Evolutionary conservation across 1,140 invertebrate species (phyloP), one percentile per base, ranked within the genome.

Genomic region (Saccostrea echinata): DNA sequence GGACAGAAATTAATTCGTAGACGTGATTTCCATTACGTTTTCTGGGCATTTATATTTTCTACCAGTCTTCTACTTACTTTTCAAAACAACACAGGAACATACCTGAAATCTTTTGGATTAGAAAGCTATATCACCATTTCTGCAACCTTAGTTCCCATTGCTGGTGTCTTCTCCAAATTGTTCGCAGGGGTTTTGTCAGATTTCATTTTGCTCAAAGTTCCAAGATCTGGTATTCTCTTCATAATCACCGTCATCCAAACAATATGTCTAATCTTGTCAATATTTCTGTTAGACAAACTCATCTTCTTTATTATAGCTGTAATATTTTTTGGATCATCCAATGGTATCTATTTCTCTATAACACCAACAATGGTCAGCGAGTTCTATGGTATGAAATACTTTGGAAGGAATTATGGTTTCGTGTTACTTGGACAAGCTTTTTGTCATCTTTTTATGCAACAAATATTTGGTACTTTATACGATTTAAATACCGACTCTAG

Each of bases 361-460:
- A 93, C 93, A 12, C 93, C 93, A 0, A 92, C 92, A 12, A 93
- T 93, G 92, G 90, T 92, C 8, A 93, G 92, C 53, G 93, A 93
- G 68, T 91, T 92, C 85, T 93, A 92, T 71, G 93, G 93, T 18
- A 89, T 92, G 87, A 90, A 91, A 57, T 92, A 92, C 87, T 93
- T 93, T 84, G 92, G 91, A 8, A 84, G 91, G 2, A 93, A 93
- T 87, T 93, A 92, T 92, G 92, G 92, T 51, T 87, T 68, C 13
- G 92, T 92, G 55, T 91, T 93, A 90, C n/a, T n/a, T n/a, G n/a
- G n/a, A n/a, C n/a, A n/a, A n/a, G n/a, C 71, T 93, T 1, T 90
- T 92, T 76, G 91, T 90, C 13, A 92, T 0, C 52, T 93, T 11
- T 52, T 88, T 12, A 84, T 92, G 24, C 91, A 92, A 85, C 90